Evolutionary conservation across 2,113 vertebrate species (phyloP), one percentile per base, ranked within the genome.

Genomic region (Upupa epops): DNA sequence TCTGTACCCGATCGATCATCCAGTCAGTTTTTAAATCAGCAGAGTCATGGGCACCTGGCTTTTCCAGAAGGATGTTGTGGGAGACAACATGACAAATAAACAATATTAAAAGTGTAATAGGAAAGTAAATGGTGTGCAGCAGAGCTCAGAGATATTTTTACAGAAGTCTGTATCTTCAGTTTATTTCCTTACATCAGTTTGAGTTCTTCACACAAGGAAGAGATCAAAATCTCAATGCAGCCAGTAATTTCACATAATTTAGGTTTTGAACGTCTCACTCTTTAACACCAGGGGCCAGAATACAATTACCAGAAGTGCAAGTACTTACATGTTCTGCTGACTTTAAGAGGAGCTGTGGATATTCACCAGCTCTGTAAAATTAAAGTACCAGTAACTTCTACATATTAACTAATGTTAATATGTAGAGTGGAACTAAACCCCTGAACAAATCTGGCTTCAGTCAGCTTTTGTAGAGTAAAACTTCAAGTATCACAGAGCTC

Each of bases 111-210:
- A 82, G 63, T 86, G 46, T 66, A 95, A 92, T 25, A 84, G 55
- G 49, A 79, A 94, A 96, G 88, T 40, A 93, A 92, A 92, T 51
- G 52, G 56, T 29, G 48, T 88, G 82, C 60, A 86, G 63, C 63
- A 84, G 66, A 89, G 46, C 83, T 93, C 58, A 56, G n/a, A 78
- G 8, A 22, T 73, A 37, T 65, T 51, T 75, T 55, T n/a, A n/a
- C 64, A 61, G 42, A 78, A 75, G 17, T 48, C 46, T 56, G 17
- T 73, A 83, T 40, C 36, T 73, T 86, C 6, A 4, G 25, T 82
- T 92, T 84, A 69, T 78, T 90, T 64, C 63, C 36, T 29, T 48
- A 12, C 7, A 89, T 58, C 21, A 63, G 36, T 48, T 42, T 16
- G 55, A 82, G 42, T 61, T 92, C 89, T 55, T 59, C 15, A 54